Conservation (phyloP, 2,113 vertebrate genomes). For the Monopterus albus region DNA sequence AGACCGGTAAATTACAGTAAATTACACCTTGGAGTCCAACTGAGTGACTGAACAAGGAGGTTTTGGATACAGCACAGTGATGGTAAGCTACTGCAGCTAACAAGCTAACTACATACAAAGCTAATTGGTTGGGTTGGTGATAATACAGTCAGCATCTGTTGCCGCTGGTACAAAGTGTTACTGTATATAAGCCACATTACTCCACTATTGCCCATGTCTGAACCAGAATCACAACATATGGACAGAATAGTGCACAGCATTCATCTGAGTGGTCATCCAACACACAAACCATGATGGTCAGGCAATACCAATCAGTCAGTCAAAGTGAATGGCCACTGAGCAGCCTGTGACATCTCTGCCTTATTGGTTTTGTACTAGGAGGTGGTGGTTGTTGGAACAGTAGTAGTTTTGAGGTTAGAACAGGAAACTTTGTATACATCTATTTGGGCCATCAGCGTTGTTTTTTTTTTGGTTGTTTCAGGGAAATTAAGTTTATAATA, state of each 20-base stretch:
- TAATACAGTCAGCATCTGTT: no score
- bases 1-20: neutral
- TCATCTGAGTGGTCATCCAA: constrained; percentile 29
- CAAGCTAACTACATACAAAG: neutral
- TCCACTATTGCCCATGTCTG: neutral
- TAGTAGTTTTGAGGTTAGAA: no score
- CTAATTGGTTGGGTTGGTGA: no score
- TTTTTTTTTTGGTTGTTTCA: neutral
- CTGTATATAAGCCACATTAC: neutral
- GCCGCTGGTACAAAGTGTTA: no score
- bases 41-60: no score
- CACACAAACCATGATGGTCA: constrained; percentile 11
- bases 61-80: no score
- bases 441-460: no score
- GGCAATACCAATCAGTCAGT: constrained; percentile 51
- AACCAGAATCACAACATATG: neutral
- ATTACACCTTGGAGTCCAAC: neutral
- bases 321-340: constrained; percentile 43
- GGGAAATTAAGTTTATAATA: neutral
- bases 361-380: constrained; percentile 11
- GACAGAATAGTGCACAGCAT: no score
- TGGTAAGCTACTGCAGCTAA: neutral
- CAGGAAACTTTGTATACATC: constrained; percentile 10
- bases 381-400: constrained; percentile 8
- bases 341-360: constrained; percentile 21